Evolutionary conservation across 2,888 invertebrate species (phyloP), one percentile per base, ranked within the genome.

Genomic region (Caenorhabditis wallacei): DNA sequence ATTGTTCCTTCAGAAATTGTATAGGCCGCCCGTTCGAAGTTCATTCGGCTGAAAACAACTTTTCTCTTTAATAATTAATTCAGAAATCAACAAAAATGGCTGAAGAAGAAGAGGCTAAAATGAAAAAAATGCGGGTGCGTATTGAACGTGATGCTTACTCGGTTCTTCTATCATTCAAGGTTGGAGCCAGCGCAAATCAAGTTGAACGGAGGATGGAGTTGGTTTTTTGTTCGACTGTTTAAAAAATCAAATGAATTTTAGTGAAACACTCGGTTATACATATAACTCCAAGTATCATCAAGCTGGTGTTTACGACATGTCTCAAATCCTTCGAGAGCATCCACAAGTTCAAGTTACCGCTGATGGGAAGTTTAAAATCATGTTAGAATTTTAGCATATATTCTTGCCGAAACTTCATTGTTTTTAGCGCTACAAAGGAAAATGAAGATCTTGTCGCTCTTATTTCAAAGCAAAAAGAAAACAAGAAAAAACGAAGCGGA

Each of bases 161-260:
- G 16, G 78, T 78, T 22, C 69, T 78, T 20, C 30, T 78, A 2
- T 78, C 78, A 20, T 78, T 69, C 54, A 69, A 70, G n/a, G 69
- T 63, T 26, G 78, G 78, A 22, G 78, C 78, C 1, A n/a, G 54
- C 10, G 54, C 74, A 16, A 64, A 3, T 16, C 66, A 68, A 26
- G 56, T 78, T 7, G 78, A 78, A 10, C 13, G 18, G 13, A 40
- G 63, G 43, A 78, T 78, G 78, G 69, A 78, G 78, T 78, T 48
- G 1, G 59, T 71, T 48, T 40, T 16, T 2, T 2, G 11, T 35
- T 46, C n/a, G 5, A 26, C n/a, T 20, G 30, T n/a, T 5, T 18
- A 16, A 35, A 1, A 18, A 66, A 7, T 35, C 1, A 26, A 59
- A 64, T 35, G n/a, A 30, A 1, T 71, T 71, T 57, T 51, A 80